Percentiles rank a stretch among this genome's conserved stretches.
Conservation (phyloP, 2,797 vertebrate species). For the Apogon talboti region DNA sequence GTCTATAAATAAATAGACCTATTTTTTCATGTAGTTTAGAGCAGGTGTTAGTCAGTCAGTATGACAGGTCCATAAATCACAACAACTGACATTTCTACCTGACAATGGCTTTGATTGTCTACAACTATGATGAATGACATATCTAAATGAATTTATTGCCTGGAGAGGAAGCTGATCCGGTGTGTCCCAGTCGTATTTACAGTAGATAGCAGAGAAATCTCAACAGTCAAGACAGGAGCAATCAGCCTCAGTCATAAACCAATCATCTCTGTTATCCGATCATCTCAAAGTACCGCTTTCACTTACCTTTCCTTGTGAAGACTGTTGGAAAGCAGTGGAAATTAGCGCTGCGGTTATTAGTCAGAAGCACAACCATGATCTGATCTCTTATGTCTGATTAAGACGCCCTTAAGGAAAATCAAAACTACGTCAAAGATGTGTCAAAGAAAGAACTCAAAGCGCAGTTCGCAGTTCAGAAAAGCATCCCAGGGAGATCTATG, state of each 20-base stretch:
- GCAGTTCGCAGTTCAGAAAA: conserved; percentile 16
- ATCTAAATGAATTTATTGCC: conserved; percentile 42
- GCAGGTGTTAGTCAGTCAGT: neutral
- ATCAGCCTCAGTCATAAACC: conserved; percentile 25
- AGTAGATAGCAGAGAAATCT: conserved; percentile 8
- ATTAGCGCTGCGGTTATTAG: conserved; percentile 69
- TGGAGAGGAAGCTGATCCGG: conserved; percentile 11
- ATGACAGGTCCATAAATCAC: conserved; percentile 17
- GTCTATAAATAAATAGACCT: conserved; percentile 22
- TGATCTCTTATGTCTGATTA: neutral
- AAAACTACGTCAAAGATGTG: conserved; percentile 22
- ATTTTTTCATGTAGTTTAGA: neutral
- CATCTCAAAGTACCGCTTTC: conserved; percentile 17
- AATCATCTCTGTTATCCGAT: conserved; percentile 13
- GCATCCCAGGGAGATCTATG: conserved; percentile 17
- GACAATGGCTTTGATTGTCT: conserved; percentile 31
- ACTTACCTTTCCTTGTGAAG: conserved; percentile 90
- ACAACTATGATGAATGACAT: conserved; percentile 4
- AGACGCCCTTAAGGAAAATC: conserved; percentile 1
- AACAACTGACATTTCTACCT: conserved; percentile 14
- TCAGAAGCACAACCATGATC: conserved; percentile 87
- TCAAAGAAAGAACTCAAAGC: conserved; percentile 10
- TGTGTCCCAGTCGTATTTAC: conserved; percentile 19
- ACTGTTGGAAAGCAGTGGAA: conserved; percentile 83
- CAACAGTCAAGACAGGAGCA: conserved; percentile 8